phyloP scores from a whole-genome alignment of 1,140 invertebrate species.

The Charaxes varanes region DNA sequence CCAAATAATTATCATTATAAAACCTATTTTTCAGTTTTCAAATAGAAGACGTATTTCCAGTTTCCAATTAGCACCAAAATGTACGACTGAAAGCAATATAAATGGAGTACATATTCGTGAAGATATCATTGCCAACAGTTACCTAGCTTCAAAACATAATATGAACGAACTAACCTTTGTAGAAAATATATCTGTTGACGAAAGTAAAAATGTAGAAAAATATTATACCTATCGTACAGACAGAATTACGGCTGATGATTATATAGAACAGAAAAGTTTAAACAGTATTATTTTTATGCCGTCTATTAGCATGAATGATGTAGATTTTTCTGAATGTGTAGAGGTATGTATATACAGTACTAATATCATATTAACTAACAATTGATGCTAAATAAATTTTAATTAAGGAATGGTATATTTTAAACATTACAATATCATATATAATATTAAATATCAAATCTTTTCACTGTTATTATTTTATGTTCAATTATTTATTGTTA shows the following conservation, averaged over 20 bases:
- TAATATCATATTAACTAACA: too few relatives aligned
- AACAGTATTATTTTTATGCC: constrained; percentile 32
- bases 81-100: constrained; percentile 32
- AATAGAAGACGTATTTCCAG: constrained; percentile 55
- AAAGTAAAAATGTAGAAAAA: constrained; percentile 18
- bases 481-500: too few relatives aligned
- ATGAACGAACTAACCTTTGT: constrained; percentile 20
- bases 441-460: too few relatives aligned
- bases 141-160: constrained; percentile 15
- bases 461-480: too few relatives aligned
- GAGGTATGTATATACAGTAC: constrained; percentile 35
- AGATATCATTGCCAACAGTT: constrained; percentile 21
- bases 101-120: constrained; percentile 48
- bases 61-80: constrained; percentile 43
- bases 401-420: too few relatives aligned
- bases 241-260: constrained; percentile 51
- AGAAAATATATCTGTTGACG: constrained; percentile 9
- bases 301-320: constrained; percentile 46
- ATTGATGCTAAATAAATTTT: too few relatives aligned
- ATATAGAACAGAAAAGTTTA: constrained; percentile 41
- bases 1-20: constrained; percentile 10
- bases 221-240: constrained; percentile 23
- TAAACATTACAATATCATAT: too few relatives aligned
- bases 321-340: constrained; percentile 53
- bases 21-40: constrained; percentile 48